A percentile compares a stretch with the other conserved stretches of the same genome.
phyloP scores from a whole-genome alignment of 2,888 invertebrate species.

The Nephrotoma guestfalica region DNA sequence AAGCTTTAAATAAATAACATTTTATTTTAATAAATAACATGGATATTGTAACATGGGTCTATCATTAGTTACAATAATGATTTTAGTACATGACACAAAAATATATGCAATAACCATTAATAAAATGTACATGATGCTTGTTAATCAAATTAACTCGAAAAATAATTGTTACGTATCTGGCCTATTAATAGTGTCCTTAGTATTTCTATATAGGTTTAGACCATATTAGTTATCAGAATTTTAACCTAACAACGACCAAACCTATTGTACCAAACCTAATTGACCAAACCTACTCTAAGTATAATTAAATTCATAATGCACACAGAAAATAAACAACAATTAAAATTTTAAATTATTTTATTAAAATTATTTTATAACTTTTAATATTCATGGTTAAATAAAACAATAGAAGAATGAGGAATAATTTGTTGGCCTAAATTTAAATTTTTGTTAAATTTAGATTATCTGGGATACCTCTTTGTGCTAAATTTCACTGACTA shows the following conservation, averaged over 20 bases:
- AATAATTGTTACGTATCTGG: neutral
- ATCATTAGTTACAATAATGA: neutral
- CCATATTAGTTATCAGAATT: too few species aligned
- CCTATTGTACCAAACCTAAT: too few species aligned
- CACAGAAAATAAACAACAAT: neutral
- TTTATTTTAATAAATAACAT: neutral
- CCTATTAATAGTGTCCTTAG: neutral
- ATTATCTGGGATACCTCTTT: too few species aligned
- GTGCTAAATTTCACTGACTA: too few species aligned
- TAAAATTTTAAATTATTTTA: neutral
- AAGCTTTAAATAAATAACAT: too few species aligned
- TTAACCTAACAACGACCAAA: too few species aligned
- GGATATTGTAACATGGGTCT: neutral
- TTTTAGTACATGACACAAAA: neutral
- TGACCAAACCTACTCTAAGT: too few species aligned
- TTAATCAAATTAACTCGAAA: neutral
- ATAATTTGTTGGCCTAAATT: neutral
- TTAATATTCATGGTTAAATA: neutral
- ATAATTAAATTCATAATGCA: too few species aligned
- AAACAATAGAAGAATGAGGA: neutral
- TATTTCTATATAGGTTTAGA: neutral
- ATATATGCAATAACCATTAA: neutral
- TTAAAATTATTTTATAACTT: neutral
- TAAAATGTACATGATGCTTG: neutral
- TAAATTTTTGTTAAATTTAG: neutral